Evolutionary conservation across 2,113 vertebrate genomes (phyloP), one percentile per base, ranked within the genome.

Genomic region (Montifringilla adamsi): DNA sequence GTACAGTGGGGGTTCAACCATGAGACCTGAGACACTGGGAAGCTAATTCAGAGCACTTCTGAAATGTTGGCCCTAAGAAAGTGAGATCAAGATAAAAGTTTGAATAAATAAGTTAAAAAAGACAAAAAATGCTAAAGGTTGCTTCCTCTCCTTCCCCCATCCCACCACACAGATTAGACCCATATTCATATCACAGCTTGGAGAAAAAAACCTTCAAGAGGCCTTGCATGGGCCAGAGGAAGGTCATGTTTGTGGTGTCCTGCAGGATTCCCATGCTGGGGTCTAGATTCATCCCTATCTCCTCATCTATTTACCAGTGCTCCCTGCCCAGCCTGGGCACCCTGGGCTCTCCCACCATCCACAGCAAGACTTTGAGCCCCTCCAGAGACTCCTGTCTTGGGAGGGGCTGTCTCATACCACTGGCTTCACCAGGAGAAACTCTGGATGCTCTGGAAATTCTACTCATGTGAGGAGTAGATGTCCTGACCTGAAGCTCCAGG

Each of bases 391-490:
- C 13, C 30, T 84, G 7, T 20, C 35, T 64, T 30, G 15, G 47
- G 18, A 80, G 30, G 3, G 31, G 43, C 28, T 80, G 37, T 60
- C 31, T 87, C 37, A 39, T 28, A 55, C 43, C 10, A 22, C 7
- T 67, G 49, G 24, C 49, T 68, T 75, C 58, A 52, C 39, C 17
- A 52, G 58, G 20, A 60, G 18, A 70, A 74, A 43, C 47, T 21
- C 47, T 39, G 62, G 33, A 41, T 17, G 12, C 19, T 75, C 41
- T 64, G 59, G 49, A 39, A 55, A 24, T 15, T 37, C 68, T 72
- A 2, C 23, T 15, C 5, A 1, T 1, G 0, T 31, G 27, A 43
- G 13, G 11, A 66, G 4, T 5, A 63, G 27, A 6, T 24, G 41
- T 75, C 60, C 44, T 60, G 56, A 53, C 19, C 33, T 53, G 47